Percentiles rank a stretch among this genome's conserved stretches.
These are phyloP conservation scores for Lycocerus yunnanus DNA, from an alignment of 2,888 invertebrate genomes.

Conservation along the genomic window DNA sequence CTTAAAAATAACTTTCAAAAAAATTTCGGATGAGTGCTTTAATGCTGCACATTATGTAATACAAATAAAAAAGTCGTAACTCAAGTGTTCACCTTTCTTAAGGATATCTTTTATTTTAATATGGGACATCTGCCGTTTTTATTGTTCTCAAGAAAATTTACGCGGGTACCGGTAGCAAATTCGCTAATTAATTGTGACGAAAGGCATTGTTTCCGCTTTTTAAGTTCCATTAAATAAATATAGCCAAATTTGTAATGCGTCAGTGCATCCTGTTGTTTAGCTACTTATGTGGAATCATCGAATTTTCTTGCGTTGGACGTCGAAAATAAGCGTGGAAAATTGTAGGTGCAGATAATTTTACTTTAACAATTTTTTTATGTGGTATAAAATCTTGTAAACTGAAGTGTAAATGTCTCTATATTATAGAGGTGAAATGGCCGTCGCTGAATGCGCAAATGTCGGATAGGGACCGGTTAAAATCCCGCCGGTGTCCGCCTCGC, in stretches of 20 bases:
- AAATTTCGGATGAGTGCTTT: neutral
- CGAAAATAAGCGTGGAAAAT: neutral
- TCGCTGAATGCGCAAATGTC: slow-evolving; percentile 51
- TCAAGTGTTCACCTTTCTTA: neutral
- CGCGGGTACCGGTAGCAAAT: neutral
- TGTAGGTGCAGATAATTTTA: neutral
- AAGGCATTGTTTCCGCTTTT: neutral
- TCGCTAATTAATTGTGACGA: neutral
- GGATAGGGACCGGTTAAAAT: slow-evolving; percentile 52
- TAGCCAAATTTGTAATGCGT: neutral
- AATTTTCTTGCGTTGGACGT: neutral
- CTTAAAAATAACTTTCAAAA: neutral
- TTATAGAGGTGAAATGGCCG: slow-evolving; percentile 53
- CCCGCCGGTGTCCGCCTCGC: slow-evolving; percentile 43
- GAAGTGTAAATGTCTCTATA: slow-evolving; percentile 55
- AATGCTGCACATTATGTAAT: neutral
- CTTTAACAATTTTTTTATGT: slow-evolving; percentile 6
- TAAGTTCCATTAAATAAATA: neutral
- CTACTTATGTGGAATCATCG: neutral
- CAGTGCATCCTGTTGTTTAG: neutral
- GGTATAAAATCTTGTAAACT: slow-evolving; percentile 52
- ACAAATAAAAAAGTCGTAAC: neutral
- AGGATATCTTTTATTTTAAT: neutral
- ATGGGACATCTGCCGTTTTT: neutral
- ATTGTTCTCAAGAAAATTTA: neutral